Base-by-base conservation (phyloP, 1,140 invertebrate species). In the Drosophila azteca region DNA sequence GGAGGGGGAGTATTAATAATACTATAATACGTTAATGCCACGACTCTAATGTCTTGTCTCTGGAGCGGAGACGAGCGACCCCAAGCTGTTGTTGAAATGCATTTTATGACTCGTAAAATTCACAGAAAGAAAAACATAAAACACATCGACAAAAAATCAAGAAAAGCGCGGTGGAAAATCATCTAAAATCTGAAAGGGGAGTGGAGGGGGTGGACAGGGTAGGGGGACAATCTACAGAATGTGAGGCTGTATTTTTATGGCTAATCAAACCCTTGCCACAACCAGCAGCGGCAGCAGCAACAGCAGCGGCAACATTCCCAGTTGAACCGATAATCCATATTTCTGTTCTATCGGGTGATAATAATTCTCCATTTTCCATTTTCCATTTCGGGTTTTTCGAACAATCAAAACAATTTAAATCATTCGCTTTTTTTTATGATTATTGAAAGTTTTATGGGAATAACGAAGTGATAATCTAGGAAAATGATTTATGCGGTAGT, bases 221-320 rank as follows among this genome's bases (percentile, higher is more conserved):
- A 29, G 49, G 49, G 29, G 39, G 39, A 73, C 73, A 85, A 85
- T 80, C 77, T 70, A 65, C 59, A 60, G 69, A 71, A 80, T 84
- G 73, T 48, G 52, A 57, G 55, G 31, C 31, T 31, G 8, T 31
- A 9, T 82, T 85, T 85, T 85, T 87, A 87, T 87, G 77, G 62
- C 82, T 81, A 81, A 87, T 87, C 82, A 85, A 85, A 87, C 82
- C 82, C 87, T 85, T 84, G 82, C 82, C 80, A 84, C 71, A 84
- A 71, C 60, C 61, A 83, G 51, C 55, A 66, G 43, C 65, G 64
- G 63, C 43, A 62, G 29, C 31, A 31, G 31, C 31, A 2, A 0
- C 8, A 31, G 31, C 31, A 35, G 6, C 17, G 17, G 17, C 35
- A 39, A 39, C 35, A 39, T 39, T 39, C 11, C 35, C 22, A 48